These are phyloP conservation scores for Pyrocoelia pectoralis DNA, from an alignment of 2,888 invertebrate genomes.

Conservation along the genomic window DNA sequence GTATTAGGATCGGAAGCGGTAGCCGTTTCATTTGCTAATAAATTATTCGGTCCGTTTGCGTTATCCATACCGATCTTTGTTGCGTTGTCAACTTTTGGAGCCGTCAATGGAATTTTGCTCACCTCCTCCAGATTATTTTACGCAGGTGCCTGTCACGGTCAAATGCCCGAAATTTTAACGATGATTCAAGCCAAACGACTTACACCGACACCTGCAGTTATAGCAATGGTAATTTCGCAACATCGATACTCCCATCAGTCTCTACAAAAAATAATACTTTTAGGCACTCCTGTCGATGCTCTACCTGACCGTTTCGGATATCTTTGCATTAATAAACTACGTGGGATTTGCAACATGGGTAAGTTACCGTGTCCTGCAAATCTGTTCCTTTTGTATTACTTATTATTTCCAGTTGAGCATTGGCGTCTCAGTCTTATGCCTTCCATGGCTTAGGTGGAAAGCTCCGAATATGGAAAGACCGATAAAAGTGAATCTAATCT, in stretches of 20 bases:
- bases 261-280: too few species aligned
- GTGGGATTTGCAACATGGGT: constrained; percentile 97
- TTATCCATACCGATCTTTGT: constrained; percentile 97
- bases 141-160: constrained; percentile 96
- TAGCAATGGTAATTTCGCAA: constrained; percentile 77
- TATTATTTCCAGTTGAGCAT: constrained; percentile 81
- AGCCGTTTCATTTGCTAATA: constrained; percentile 96
- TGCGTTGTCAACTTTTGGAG: constrained; percentile 94
- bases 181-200: constrained; percentile 90
- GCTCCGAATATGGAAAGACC: constrained; percentile 90
- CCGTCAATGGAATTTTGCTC: constrained; percentile 94
- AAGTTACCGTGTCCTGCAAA: constrained; percentile 51
- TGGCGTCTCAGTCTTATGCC: constrained; percentile 91
- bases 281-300: constrained; percentile 91
- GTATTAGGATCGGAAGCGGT: constrained; percentile 94
- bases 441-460: constrained; percentile 91
- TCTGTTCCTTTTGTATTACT: too few species aligned
- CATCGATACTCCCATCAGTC: too few species aligned
- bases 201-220: constrained; percentile 95
- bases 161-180: constrained; percentile 96
- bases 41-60: constrained; percentile 89
- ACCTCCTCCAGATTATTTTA: constrained; percentile 96
- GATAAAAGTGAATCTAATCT: constrained; percentile 87
- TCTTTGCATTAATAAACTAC: constrained; percentile 95
- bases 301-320: constrained; percentile 93